phyloP scores from a whole-genome alignment of 2,797 vertebrate species.

The Cryptoblepharus egeriae region DNA sequence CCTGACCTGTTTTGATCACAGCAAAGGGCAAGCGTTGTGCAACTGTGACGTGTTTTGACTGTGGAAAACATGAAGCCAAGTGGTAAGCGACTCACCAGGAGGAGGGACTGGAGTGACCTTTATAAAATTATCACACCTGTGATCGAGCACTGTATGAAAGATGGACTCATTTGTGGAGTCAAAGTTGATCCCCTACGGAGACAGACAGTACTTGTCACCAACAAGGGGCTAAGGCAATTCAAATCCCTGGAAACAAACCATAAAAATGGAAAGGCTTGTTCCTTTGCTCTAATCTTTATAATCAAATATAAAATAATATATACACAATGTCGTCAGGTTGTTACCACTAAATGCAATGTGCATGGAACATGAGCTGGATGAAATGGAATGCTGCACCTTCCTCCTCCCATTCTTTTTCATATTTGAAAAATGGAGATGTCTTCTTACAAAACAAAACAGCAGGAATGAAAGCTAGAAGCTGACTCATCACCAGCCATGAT shows the following conservation, averaged over 20 bases:
- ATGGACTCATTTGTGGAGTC: background rate
- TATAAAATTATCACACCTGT: conserved; percentile 1
- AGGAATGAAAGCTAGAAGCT: conserved; percentile 59
- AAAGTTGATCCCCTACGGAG: conserved; percentile 2
- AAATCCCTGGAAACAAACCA: conserved; percentile 16
- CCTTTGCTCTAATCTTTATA: conserved; percentile 52
- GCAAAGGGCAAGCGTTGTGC: conserved; percentile 30
- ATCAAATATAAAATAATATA: conserved; percentile 57
- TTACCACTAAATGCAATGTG: background rate
- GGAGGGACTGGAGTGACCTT: conserved; percentile 22
- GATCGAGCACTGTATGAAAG: conserved; percentile 5
- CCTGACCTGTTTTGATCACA: conserved; percentile 35
- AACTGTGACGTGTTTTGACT: conserved; percentile 22
- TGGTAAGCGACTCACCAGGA: background rate
- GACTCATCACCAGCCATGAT: conserved; percentile 43
- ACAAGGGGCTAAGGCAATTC: background rate
- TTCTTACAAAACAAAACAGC: conserved; percentile 70
- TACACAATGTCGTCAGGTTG: background rate
- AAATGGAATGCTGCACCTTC: conserved; percentile 63
- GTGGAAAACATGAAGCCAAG: conserved; percentile 1
- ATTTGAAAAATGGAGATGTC: conserved; percentile 68
- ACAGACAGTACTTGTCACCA: background rate
- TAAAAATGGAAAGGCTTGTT: conserved; percentile 5
- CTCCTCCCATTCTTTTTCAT: background rate
- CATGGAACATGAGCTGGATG: background rate